Percentiles rank a stretch among this genome's conserved stretches.
Conservation (phyloP, 1,140 invertebrate species). For the Pseudomyrmex concolor region DNA sequence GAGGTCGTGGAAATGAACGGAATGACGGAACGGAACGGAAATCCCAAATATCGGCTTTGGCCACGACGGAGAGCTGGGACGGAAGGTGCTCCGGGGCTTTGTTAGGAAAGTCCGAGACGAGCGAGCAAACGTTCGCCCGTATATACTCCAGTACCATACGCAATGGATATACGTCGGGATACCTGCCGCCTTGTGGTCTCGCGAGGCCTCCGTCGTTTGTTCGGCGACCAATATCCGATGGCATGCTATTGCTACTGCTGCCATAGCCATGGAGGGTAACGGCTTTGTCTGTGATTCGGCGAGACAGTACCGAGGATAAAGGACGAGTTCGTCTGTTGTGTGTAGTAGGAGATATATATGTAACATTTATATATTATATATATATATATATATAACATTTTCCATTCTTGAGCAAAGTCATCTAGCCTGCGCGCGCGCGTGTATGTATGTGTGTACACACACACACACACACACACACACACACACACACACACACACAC, state of each 20-base stretch:
- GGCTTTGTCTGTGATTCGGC: constrained; percentile 45
- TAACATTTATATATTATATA: too few species aligned
- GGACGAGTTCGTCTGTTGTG: constrained; percentile 28
- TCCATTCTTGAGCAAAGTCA: constrained; percentile 36
- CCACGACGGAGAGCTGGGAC: constrained; percentile 45
- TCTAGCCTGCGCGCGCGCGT: too few species aligned
- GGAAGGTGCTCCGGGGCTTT: constrained; percentile 49
- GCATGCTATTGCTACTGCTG: not conserved
- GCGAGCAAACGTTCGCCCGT: constrained; percentile 33
- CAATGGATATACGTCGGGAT: constrained; percentile 55
- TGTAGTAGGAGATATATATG: not conserved
- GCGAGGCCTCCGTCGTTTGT: constrained; percentile 55
- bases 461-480: too few species aligned
- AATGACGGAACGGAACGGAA: constrained; percentile 29
- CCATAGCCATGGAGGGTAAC: not conserved
- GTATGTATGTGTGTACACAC: too few species aligned
- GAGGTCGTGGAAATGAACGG: not conserved
- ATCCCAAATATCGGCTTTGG: constrained; percentile 58
- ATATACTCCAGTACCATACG: constrained; percentile 36
- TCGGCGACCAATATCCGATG: constrained; percentile 51
- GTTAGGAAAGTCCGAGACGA: constrained; percentile 51
- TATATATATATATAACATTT: not conserved
- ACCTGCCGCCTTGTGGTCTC: constrained; percentile 49
- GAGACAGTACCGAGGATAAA: constrained; percentile 41
- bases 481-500: too few species aligned